Conservation (phyloP, 1,140 invertebrate genomes). For the Batillaria attramentaria region DNA sequence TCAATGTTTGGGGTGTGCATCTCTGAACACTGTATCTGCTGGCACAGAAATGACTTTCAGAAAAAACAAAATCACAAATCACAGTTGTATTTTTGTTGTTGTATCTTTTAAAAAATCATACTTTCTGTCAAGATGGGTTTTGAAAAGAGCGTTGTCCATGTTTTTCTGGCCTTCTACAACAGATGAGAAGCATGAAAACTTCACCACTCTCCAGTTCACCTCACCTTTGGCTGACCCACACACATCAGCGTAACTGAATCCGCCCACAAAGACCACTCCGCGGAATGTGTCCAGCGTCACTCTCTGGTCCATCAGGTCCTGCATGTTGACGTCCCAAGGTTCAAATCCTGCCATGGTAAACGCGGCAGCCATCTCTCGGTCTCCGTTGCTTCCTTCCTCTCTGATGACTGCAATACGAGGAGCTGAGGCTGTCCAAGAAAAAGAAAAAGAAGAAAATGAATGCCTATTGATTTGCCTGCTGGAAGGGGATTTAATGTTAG, state of each 20-base stretch:
- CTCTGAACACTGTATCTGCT: too few species aligned
- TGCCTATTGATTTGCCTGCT: too few species aligned
- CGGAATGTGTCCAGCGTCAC: constrained; percentile 85
- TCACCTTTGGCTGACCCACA: constrained; percentile 92
- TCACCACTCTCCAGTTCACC: too few species aligned
- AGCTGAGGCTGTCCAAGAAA: constrained; percentile 26
- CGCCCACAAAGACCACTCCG: constrained; percentile 95
- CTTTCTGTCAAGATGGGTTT: too few species aligned
- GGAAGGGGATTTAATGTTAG: too few species aligned
- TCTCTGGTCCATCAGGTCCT: constrained; percentile 62
- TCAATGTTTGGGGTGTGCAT: too few species aligned
- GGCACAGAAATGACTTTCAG: neutral
- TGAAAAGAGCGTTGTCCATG: too few species aligned
- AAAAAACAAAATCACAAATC: neutral
- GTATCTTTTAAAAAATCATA: neutral
- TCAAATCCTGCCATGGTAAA: constrained; percentile 93
- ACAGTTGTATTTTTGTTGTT: neutral
- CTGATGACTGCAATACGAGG: constrained; percentile 88
- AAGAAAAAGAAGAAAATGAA: neutral
- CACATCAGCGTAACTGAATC: constrained; percentile 98
- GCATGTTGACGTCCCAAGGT: constrained; percentile 71
- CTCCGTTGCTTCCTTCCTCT: constrained; percentile 98
- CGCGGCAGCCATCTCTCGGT: constrained; percentile 97
- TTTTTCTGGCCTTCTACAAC: too few species aligned
- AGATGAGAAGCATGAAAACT: too few species aligned